phyloP scores from a whole-genome alignment of 1,140 invertebrate genomes.

The Brachionus angularis region DNA sequence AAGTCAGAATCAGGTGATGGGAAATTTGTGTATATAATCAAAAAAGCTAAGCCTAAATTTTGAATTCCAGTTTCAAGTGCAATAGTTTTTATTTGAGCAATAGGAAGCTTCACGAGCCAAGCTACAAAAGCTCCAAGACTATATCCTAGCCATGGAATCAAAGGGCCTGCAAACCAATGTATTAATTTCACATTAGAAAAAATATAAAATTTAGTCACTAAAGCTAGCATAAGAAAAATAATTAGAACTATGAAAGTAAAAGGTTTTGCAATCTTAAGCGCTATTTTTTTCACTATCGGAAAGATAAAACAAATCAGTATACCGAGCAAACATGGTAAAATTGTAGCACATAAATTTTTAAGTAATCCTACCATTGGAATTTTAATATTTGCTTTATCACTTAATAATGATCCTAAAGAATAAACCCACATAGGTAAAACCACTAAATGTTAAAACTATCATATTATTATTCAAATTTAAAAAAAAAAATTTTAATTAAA shows the following conservation, averaged over 20 bases:
- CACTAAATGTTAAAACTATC: background rate
- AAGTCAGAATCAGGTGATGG: constrained; percentile 58
- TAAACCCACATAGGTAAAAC: background rate
- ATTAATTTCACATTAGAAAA: constrained; percentile 76
- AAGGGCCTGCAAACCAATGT: constrained; percentile 62
- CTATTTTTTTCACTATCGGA: background rate
- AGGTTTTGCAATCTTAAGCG: constrained; percentile 58
- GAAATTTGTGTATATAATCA: constrained; percentile 57
- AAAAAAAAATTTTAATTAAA: background rate
- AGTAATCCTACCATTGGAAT: background rate
- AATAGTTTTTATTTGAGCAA: constrained; percentile 57
- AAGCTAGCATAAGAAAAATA: constrained; percentile 82
- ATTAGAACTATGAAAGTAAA: constrained; percentile 76
- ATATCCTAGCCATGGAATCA: constrained; percentile 80
- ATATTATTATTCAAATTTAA: background rate
- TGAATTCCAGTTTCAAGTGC: constrained; percentile 62
- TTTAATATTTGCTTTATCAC: background rate
- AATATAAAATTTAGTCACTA: constrained; percentile 81
- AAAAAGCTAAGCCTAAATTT: constrained; percentile 58
- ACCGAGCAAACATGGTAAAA: background rate
- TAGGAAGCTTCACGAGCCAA: constrained; percentile 48
- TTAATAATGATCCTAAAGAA: background rate
- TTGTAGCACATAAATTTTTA: background rate
- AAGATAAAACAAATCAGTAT: background rate
- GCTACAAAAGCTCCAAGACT: constrained; percentile 63